Evolutionary conservation across 2,888 invertebrate species (phyloP), one percentile per base, ranked within the genome.

Genomic region (Norana najaformis): DNA sequence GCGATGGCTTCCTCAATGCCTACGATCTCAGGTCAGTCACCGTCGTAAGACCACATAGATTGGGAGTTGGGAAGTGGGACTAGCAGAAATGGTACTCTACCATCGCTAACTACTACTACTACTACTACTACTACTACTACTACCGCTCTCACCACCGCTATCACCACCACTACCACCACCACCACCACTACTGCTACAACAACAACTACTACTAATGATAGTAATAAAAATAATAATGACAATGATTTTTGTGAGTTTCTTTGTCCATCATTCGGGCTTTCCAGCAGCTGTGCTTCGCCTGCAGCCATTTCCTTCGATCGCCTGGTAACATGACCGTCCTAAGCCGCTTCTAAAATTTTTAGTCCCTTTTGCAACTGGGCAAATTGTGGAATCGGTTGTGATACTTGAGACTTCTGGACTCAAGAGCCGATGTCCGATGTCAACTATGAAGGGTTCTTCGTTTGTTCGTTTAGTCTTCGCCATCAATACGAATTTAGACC

Each of bases 1-100:
- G 88, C n/a, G 91, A 91, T 41, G 91, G 91, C 35, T 89, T 41
- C 69, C 82, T 91, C 23, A 90, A 89, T 47, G 90, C 90, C 34
- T 47, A 90, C 36, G 91, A 91, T 69, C 91, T 91, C 36, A 90
- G 89, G 91, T 91, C 39, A 35, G 88, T 89, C 3, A 8, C n/a
- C 36, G 2, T 38, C 18, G 34, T 13, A 47, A 47, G 47, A 23
- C 2, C 23, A 16, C 4, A 2, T 23, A 23, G 23, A 47, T 5
- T 3, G 23, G 23, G 2, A 47, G 47, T 23, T 5, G 23, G 47
- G 47, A 47, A 23, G 47, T 23, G 23, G 6, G 23, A 20, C 23
- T 23, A 47, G 47, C 23, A 20, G 20, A 1, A 47, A 47, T 47
- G 4, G n/a, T n/a, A n/a, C n/a, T n/a, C n/a, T n/a, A n/a, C n/a